phyloP scores from a whole-genome alignment of 1,140 invertebrate genomes.

The Pemphigus obesinymphae region DNA sequence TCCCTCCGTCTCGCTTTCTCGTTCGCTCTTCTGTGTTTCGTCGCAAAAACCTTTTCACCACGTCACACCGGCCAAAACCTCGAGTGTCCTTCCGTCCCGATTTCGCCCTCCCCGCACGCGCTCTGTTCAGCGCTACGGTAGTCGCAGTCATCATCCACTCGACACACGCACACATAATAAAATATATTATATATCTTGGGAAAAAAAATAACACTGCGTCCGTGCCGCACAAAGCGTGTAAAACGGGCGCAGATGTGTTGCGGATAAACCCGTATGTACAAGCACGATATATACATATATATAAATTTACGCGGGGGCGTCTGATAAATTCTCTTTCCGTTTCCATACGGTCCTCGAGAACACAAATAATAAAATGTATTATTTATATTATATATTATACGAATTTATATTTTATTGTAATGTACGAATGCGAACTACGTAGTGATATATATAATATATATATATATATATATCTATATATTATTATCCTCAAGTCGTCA shows the following conservation, averaged over 20 bases:
- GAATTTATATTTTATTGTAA: background rate
- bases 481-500: no score
- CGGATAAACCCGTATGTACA: background rate
- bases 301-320: background rate
- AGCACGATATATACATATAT: background rate
- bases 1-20: background rate
- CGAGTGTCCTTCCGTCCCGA: background rate
- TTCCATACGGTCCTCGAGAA: background rate
- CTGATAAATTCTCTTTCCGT: background rate
- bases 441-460: no score
- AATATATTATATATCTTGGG: no score
- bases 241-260: background rate
- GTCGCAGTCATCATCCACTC: background rate
- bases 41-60: constrained; percentile 14
- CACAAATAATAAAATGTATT: no score
- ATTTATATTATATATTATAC: background rate
- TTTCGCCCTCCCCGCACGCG: background rate
- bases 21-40: background rate
- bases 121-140: no score
- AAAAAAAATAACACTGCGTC: constrained; percentile 19
- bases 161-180: background rate
- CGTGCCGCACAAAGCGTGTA: background rate
- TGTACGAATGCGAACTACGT: background rate
- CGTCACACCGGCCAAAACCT: background rate
- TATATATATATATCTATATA: no score